Percentiles rank a stretch among this genome's conserved stretches.
phyloP scores from a whole-genome alignment of 2,113 vertebrate species.

The Osmerus mordax region DNA sequence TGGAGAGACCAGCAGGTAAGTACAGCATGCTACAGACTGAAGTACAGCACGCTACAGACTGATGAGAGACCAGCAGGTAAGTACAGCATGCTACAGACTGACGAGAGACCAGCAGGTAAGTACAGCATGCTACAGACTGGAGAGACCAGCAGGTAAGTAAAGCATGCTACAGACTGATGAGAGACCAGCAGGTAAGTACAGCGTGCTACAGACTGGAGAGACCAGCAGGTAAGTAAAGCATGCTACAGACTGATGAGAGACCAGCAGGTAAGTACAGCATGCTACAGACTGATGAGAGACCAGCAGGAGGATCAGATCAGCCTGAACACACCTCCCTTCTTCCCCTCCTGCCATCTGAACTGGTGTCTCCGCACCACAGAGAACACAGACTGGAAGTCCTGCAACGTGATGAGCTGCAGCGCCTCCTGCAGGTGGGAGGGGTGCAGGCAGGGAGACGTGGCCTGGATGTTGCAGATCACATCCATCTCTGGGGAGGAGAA shows the following conservation, averaged over 20 bases:
- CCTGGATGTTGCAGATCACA: conserved; percentile 91
- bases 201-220: not conserved
- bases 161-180: not conserved
- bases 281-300: not conserved
- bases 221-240: not conserved
- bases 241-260: not conserved
- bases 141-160: not conserved
- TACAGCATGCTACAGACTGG: not conserved
- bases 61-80: not conserved
- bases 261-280: not conserved
- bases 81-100: not conserved
- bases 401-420: conserved; percentile 70
- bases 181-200: not conserved
- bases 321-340: conserved; percentile 73
- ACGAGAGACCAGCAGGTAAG: not conserved
- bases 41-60: not conserved
- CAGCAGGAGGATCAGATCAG: not conserved
- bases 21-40: not conserved
- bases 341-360: conserved; percentile 90
- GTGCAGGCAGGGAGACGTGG: conserved; percentile 92
- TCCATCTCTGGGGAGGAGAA: conserved; percentile 76
- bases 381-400: conserved; percentile 86
- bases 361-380: conserved; percentile 89
- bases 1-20: not conserved
- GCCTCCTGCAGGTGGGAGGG: conserved; percentile 82